phyloP scores from a whole-genome alignment of 2,888 invertebrate genomes.

The Phortica magna region DNA sequence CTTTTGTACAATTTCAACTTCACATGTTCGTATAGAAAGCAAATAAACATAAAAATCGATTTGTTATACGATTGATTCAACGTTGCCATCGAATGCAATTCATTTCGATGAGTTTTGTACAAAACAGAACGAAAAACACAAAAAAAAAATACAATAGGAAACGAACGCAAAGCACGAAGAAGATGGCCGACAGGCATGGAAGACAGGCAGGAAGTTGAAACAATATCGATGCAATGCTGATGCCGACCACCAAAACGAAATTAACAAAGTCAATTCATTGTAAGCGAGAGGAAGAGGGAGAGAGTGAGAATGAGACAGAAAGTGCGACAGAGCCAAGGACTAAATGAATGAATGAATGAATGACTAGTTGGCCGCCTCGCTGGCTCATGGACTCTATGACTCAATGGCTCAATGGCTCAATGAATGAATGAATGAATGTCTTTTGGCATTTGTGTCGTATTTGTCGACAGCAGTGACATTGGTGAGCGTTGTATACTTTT shows the following conservation, averaged over 20 bases:
- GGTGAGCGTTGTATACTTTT: neutral
- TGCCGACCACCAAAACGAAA: slow-evolving; percentile 11
- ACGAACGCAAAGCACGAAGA: neutral
- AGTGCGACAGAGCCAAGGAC: no score
- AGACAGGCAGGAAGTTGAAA: neutral
- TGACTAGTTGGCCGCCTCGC: no score
- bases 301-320: no score
- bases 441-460: neutral
- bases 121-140: neutral
- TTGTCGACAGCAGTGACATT: neutral
- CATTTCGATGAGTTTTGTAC: slow-evolving; percentile 15
- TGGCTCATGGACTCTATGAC: no score
- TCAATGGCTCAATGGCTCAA: neutral
- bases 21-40: neutral
- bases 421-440: neutral
- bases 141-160: neutral
- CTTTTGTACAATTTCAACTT: neutral
- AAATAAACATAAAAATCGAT: slow-evolving; percentile 18
- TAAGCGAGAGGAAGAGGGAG: neutral
- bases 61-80: slow-evolving; percentile 10
- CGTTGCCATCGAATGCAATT: slow-evolving; percentile 2
- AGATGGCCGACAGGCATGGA: neutral
- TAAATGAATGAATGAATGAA: no score
- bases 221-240: neutral
- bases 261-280: neutral